These are phyloP conservation scores for Dipodomys spectabilis DNA, from an alignment of 2,113 vertebrate species.

Conservation along the genomic window DNA sequence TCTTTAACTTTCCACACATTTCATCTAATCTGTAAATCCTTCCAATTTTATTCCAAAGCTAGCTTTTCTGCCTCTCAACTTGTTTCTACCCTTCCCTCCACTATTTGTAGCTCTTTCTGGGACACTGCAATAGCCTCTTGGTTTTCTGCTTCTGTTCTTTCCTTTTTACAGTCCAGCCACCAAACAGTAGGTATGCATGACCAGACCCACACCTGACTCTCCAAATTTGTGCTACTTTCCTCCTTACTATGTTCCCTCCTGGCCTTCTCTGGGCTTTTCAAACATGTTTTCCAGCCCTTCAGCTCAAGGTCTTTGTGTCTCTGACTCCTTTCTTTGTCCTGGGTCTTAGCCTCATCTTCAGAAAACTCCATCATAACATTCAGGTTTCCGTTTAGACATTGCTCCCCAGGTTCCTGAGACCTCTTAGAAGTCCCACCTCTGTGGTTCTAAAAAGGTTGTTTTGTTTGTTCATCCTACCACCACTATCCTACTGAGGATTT, in stretches of 20 bases:
- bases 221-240: background rate
- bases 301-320: background rate
- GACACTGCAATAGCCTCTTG: background rate
- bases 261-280: conserved; percentile 5
- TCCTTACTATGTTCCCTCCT: background rate
- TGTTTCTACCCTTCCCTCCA: background rate
- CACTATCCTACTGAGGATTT: too few species aligned
- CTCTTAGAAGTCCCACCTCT: background rate
- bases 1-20: background rate
- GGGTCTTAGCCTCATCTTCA: background rate
- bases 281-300: background rate
- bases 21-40: background rate
- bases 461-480: background rate
- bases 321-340: background rate
- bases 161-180: background rate
- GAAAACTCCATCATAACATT: background rate
- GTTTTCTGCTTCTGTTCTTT: background rate
- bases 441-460: background rate
- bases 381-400: background rate
- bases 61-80: background rate
- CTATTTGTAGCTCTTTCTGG: background rate
- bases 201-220: background rate
- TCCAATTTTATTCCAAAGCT: background rate
- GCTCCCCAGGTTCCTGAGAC: background rate
- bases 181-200: too few species aligned